phyloP scores from a whole-genome alignment of 2,797 vertebrate species.

The Urosaurus nigricauda region DNA sequence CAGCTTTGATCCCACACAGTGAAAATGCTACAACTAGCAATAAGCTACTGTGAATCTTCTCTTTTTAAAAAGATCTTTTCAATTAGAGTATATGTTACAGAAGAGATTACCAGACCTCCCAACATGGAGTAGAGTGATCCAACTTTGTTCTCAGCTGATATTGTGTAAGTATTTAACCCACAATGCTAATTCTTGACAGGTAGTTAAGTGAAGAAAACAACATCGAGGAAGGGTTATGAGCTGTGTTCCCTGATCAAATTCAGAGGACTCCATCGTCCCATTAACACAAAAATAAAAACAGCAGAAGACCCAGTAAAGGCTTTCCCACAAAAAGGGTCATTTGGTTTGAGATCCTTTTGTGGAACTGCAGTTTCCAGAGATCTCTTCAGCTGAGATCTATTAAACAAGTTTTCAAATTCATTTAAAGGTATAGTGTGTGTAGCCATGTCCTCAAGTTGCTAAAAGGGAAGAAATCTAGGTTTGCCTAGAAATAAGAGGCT shows the following conservation, averaged over 20 bases:
- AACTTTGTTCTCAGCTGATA: no score
- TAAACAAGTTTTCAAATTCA: background rate
- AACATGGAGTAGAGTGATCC: background rate
- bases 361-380: background rate
- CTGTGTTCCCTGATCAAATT: background rate
- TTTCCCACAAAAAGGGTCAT: background rate
- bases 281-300: background rate
- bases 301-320: background rate
- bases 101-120: no score
- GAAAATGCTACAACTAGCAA: background rate
- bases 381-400: background rate
- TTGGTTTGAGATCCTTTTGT: background rate
- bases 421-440: background rate
- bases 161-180: background rate
- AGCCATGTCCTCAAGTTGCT: background rate
- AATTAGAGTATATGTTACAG: no score
- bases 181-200: background rate
- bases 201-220: background rate
- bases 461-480: background rate
- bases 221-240: background rate
- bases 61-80: background rate
- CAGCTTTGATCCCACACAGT: background rate
- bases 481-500: background rate
- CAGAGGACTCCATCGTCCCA: background rate
- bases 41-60: background rate